Percentiles rank a stretch among this genome's conserved stretches.
phyloP scores from a whole-genome alignment of 2,113 vertebrate species.

The Ciconia boyciana region DNA sequence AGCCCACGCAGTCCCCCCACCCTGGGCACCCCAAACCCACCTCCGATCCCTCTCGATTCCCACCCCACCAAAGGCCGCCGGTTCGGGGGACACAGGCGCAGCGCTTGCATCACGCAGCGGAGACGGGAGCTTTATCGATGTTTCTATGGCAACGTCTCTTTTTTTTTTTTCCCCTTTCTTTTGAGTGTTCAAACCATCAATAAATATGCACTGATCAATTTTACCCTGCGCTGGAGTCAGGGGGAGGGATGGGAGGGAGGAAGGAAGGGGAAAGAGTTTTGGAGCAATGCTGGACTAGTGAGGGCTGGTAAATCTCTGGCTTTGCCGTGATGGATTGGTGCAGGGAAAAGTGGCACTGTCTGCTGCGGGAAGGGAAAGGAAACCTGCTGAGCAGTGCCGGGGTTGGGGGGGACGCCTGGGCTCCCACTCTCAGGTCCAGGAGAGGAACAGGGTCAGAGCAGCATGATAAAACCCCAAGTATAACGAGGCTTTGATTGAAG shows the following conservation, averaged over 20 bases:
- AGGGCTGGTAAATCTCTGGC: not conserved
- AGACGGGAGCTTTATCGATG: constrained; percentile 52
- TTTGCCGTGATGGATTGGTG: not conserved
- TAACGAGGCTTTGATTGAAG: not conserved
- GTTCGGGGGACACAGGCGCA: not conserved
- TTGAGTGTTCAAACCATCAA: constrained; percentile 30
- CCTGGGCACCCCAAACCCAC: not conserved
- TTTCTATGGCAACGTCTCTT: constrained; percentile 65
- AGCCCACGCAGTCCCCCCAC: not conserved
- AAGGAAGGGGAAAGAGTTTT: not conserved
- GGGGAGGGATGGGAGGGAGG: not conserved
- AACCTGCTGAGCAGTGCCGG: not conserved
- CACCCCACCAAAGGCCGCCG: not conserved
- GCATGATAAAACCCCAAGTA: not conserved
- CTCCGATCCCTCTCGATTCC: not conserved
- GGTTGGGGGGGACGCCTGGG: not conserved
- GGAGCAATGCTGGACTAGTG: not conserved
- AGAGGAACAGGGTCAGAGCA: not conserved
- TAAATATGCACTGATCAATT: constrained; percentile 62
- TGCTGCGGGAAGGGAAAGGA: not conserved
- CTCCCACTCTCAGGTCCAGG: not conserved
- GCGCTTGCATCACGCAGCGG: not conserved
- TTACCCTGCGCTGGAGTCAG: constrained; percentile 44
- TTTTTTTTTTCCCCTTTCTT: not conserved
- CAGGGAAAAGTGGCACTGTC: not conserved